phyloP scores from a whole-genome alignment of 1,140 invertebrate genomes.

The Hyles vespertilio region DNA sequence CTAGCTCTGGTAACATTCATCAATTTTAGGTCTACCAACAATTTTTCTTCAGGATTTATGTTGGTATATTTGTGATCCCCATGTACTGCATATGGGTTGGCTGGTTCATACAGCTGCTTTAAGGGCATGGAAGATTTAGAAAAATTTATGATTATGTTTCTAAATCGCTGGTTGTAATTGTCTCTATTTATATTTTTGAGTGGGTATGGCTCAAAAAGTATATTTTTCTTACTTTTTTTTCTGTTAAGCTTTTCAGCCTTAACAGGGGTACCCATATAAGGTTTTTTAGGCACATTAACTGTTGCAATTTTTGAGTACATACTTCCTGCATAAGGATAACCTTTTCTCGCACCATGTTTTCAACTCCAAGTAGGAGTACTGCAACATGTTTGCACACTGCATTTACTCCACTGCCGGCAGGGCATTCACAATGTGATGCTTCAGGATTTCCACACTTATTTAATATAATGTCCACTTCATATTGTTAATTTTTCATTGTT shows the following conservation, averaged over 20 bases:
- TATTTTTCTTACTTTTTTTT: no score
- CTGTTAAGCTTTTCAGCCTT: no score
- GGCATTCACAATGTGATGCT: conserved; percentile 5
- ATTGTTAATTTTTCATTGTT: no score
- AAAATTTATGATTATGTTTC: background rate
- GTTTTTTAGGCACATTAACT: conserved; percentile 5
- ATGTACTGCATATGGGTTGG: background rate
- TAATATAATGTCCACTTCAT: conserved; percentile 1
- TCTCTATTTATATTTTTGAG: no score
- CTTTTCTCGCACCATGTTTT: conserved; percentile 2
- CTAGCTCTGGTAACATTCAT: background rate
- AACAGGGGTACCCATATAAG: background rate
- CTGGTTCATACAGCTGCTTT: background rate
- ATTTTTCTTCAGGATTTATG: background rate
- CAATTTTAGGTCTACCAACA: conserved; percentile 1
- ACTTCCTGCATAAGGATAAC: background rate
- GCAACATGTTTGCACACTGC: conserved; percentile 3
- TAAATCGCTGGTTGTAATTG: background rate
- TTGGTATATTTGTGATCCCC: background rate
- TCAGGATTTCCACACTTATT: background rate
- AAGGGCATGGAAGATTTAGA: background rate
- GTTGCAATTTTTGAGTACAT: conserved; percentile 2
- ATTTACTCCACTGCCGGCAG: conserved; percentile 1
- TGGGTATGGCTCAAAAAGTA: no score
- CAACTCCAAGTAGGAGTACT: background rate